These are phyloP conservation scores for Neria commutata DNA, from an alignment of 2,888 invertebrate species.

Conservation along the genomic window DNA sequence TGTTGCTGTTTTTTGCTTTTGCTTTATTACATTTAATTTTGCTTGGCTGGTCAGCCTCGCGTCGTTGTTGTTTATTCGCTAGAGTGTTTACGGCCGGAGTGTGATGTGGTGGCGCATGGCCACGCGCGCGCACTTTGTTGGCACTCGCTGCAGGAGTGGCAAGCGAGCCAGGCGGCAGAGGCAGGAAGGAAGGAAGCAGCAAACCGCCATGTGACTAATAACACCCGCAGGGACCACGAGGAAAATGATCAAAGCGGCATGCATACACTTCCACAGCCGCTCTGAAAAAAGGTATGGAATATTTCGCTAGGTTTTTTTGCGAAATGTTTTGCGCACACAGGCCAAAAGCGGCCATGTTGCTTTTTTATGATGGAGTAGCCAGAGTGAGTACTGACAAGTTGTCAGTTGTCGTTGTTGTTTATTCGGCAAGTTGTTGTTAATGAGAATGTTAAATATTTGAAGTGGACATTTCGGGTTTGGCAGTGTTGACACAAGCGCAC, in stretches of 20 bases:
- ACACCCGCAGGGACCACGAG: slow-evolving; percentile 49
- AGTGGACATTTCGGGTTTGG: slow-evolving; percentile 26
- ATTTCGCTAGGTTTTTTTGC: no score
- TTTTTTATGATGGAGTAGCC: no score
- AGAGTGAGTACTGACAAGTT: no score
- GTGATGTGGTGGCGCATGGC: neutral
- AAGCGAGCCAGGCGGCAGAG: neutral
- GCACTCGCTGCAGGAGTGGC: neutral
- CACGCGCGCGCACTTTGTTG: neutral
- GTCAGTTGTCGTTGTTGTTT: slow-evolving; percentile 28
- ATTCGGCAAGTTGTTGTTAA: slow-evolving; percentile 32
- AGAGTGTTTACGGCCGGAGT: slow-evolving; percentile 9
- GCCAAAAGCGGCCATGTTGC: no score
- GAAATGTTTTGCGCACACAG: no score
- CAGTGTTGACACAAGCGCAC: no score
- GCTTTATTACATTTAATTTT: slow-evolving; percentile 11
- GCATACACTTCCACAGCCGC: no score
- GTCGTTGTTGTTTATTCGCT: neutral
- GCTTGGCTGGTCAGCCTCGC: slow-evolving; percentile 9
- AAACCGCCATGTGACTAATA: slow-evolving; percentile 51
- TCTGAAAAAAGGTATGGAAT: no score
- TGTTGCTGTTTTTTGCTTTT: neutral
- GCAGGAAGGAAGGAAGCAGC: slow-evolving; percentile 1
- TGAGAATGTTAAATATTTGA: slow-evolving; percentile 35
- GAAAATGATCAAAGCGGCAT: slow-evolving; percentile 48